Evolutionary conservation across 2,113 vertebrate species (phyloP).

Genomic region (Chlorodrepanis virens): DNA sequence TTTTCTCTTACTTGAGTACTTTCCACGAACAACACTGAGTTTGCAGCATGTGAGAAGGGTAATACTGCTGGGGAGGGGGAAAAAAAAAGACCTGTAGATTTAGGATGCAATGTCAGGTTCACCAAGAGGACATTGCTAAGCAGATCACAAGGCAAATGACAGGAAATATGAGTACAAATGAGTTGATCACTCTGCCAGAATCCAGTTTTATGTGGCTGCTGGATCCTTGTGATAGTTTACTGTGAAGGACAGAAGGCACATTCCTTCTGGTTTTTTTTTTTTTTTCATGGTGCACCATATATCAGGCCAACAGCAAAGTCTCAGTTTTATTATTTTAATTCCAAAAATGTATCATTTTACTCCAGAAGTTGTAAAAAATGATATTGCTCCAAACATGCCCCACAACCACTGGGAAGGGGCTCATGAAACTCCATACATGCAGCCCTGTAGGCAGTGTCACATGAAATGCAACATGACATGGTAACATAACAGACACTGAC

Average conservation of each 20-base stretch:
- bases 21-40: background rate
- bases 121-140: constrained; percentile 36
- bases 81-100: background rate
- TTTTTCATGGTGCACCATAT: background rate
- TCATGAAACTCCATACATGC: constrained; percentile 23
- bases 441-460: constrained; percentile 57
- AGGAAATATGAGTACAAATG: constrained; percentile 9
- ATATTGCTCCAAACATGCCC: background rate
- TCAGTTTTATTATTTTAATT: background rate
- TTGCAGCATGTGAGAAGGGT: background rate
- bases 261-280: background rate
- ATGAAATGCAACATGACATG: constrained; percentile 57
- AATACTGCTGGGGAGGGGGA: background rate
- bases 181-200: constrained; percentile 14
- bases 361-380: constrained; percentile 15
- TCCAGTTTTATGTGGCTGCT: background rate
- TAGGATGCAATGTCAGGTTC: background rate
- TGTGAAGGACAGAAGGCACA: background rate
- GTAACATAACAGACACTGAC: constrained; percentile 67
- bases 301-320: background rate
- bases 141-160: constrained; percentile 18
- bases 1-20: background rate
- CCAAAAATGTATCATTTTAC: background rate
- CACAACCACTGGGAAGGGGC: background rate
- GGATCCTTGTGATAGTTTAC: background rate